Conservation (phyloP, 2,888 invertebrate species). For the Macrosoma leucophasiata region DNA sequence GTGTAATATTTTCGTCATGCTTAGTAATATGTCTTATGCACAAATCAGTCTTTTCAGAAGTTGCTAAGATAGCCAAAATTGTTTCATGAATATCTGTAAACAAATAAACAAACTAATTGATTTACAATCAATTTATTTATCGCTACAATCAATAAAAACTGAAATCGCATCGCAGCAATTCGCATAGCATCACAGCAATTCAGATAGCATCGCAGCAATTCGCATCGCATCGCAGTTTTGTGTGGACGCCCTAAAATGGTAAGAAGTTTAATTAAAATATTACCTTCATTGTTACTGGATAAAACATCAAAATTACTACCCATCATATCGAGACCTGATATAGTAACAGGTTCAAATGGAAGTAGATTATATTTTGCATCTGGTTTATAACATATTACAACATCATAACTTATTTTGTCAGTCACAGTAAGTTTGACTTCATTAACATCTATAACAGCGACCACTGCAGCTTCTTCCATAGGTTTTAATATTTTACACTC, state of each 20-base stretch:
- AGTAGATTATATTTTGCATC: constrained; percentile 35
- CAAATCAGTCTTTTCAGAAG: constrained; percentile 41
- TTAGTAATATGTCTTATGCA: constrained; percentile 36
- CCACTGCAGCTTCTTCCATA: constrained; percentile 32
- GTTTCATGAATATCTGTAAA: constrained; percentile 36
- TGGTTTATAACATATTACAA: constrained; percentile 40
- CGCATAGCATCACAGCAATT: no score
- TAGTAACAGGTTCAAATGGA: constrained; percentile 41
- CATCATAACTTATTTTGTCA: constrained; percentile 42
- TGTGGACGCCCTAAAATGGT: no score
- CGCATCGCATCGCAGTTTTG: no score
- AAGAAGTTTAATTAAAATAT: constrained; percentile 16
- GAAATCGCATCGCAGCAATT: no score
- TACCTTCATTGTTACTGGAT: constrained; percentile 32
- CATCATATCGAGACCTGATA: constrained; percentile 43
- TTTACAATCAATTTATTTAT: no score
- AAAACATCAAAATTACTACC: constrained; percentile 47
- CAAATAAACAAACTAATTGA: neutral
- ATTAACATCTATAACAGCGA: constrained; percentile 37
- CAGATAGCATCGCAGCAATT: no score
- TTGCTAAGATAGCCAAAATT: constrained; percentile 42
- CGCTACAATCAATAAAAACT: no score
- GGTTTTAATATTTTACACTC: constrained; percentile 26
- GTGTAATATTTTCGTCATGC: constrained; percentile 23
- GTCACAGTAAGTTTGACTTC: constrained; percentile 38